A percentile compares a stretch with the other conserved stretches of the same genome.
phyloP scores from a whole-genome alignment of 1,140 invertebrate genomes.

The Sitobion miscanthi region DNA sequence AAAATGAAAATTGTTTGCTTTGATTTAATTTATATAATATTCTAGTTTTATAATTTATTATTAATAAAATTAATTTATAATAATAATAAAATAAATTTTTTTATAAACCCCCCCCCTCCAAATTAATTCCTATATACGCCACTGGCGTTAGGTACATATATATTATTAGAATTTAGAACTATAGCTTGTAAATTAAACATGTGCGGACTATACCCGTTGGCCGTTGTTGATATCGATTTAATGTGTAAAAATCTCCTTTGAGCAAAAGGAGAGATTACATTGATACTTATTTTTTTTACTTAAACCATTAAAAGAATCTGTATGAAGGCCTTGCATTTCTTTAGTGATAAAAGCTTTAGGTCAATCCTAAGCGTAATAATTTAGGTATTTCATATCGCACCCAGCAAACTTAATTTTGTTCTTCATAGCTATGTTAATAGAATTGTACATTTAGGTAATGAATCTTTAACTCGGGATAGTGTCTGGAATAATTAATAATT shows the following conservation, averaged over 20 bases:
- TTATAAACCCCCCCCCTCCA: no score
- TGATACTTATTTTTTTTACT: background rate
- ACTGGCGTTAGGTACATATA: no score
- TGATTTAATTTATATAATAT: no score
- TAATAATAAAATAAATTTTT: no score
- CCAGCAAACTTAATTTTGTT: background rate
- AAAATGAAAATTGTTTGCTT: no score
- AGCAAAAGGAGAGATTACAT: background rate
- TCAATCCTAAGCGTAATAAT: background rate
- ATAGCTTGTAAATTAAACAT: background rate
- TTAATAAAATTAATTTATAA: no score
- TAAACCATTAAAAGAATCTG: background rate
- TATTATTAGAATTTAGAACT: no score
- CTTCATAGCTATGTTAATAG: background rate
- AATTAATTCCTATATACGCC: no score
- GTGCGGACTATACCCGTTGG: background rate
- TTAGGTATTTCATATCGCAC: background rate
- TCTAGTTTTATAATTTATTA: no score
- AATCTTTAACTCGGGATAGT: background rate
- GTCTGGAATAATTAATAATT: background rate
- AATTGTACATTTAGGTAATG: background rate
- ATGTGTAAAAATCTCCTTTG: background rate
- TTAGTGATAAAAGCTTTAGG: background rate
- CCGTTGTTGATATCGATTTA: background rate
- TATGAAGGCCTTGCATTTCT: background rate